phyloP scores from a whole-genome alignment of 2,113 vertebrate genomes.

The Picathartes gymnocephalus region DNA sequence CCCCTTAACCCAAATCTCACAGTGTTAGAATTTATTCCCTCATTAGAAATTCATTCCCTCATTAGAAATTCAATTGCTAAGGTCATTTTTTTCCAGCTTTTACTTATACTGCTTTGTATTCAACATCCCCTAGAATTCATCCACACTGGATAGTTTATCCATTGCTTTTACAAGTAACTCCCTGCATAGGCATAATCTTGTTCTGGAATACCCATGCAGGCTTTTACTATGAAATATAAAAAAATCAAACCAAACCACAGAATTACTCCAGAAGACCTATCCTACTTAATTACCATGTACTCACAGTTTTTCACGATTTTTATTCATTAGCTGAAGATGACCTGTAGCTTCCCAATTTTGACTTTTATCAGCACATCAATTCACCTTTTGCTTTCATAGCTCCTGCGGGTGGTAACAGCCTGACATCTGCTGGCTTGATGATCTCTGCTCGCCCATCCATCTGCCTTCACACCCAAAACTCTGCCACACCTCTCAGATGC shows the following conservation, averaged over 20 bases:
- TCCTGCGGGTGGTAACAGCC: background rate
- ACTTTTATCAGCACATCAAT: background rate
- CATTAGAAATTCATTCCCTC: background rate
- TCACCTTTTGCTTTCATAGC: background rate
- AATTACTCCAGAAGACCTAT: background rate
- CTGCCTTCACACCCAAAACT: background rate
- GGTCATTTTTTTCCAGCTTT: background rate
- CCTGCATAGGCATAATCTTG: background rate
- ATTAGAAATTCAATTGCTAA: background rate
- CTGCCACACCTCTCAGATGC: background rate
- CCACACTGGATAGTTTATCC: background rate
- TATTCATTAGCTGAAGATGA: background rate
- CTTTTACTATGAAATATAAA: background rate
- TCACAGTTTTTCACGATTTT: background rate
- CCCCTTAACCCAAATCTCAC: background rate
- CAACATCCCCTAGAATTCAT: background rate
- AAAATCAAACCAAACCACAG: background rate
- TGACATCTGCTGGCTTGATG: constrained; percentile 53
- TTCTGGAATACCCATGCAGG: background rate
- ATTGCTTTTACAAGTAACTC: background rate
- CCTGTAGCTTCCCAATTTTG: background rate
- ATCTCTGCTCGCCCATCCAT: background rate
- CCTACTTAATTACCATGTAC: background rate
- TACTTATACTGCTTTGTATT: background rate
- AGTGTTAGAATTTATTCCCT: background rate